Conservation (phyloP, 2,113 vertebrate species). For the human region DNA sequence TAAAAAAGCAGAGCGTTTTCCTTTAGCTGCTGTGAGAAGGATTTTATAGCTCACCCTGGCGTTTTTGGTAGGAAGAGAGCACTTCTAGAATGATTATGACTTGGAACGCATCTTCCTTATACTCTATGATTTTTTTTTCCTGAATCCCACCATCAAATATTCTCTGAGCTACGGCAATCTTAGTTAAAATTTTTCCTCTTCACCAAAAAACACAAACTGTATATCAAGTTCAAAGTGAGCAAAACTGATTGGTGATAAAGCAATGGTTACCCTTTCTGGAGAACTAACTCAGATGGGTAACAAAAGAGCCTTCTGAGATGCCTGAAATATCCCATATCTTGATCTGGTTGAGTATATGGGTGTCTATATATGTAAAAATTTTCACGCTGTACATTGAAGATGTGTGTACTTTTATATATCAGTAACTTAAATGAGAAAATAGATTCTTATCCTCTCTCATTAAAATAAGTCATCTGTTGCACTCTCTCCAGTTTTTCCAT, state of each 20-base stretch:
- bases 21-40: neutral
- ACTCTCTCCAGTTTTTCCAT: neutral
- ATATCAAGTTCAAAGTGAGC: neutral
- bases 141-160: neutral
- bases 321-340: neutral
- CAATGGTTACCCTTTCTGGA: neutral
- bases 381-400: neutral
- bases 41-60: neutral
- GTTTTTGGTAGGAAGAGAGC: neutral
- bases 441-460: neutral
- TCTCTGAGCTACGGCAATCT: neutral
- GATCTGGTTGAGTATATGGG: neutral
- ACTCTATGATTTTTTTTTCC: neutral
- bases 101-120: neutral
- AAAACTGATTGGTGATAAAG: neutral
- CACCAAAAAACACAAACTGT: too few species aligned
- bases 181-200: neutral
- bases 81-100: neutral
- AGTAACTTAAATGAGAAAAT: neutral
- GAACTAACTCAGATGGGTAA: neutral
- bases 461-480: neutral
- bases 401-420: neutral
- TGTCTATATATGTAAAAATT: neutral
- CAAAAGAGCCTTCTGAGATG: neutral
- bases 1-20: neutral